phyloP scores from a whole-genome alignment of 1,140 invertebrate species.

The Drosophila kanapiae region DNA sequence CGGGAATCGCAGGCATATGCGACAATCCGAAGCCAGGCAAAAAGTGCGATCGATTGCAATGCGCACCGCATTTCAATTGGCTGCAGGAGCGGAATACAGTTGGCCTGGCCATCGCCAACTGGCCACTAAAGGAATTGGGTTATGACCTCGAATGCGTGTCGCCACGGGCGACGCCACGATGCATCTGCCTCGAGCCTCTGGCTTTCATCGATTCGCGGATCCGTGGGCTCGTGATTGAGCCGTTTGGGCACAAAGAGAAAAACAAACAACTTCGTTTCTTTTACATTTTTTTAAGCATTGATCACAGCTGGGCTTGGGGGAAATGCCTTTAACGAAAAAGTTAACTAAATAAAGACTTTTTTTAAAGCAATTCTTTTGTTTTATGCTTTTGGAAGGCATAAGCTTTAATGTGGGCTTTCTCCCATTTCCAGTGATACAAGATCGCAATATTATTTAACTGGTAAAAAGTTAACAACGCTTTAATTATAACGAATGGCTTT shows the following conservation, averaged over 20 bases:
- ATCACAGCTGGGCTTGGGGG: not conserved
- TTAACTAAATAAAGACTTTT: not conserved
- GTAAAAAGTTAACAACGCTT: too few relatives aligned
- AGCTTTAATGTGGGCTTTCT: not conserved
- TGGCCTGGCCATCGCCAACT: constrained; percentile 56
- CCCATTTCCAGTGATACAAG: not conserved
- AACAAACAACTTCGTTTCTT: constrained; percentile 9
- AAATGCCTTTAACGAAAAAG: constrained; percentile 10
- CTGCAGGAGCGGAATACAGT: constrained; percentile 55
- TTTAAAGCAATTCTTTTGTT: constrained; percentile 21
- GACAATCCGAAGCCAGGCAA: constrained; percentile 63
- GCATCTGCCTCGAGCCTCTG: constrained; percentile 5
- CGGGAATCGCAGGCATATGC: constrained; percentile 27
- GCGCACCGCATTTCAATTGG: constrained; percentile 81
- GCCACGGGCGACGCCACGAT: constrained; percentile 47
- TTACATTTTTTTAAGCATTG: constrained; percentile 11
- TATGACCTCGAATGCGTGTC: constrained; percentile 84
- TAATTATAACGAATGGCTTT: not conserved
- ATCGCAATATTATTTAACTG: not conserved
- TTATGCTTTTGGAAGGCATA: not conserved
- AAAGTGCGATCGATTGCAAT: constrained; percentile 82
- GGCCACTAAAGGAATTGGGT: constrained; percentile 79
- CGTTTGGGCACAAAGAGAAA: constrained; percentile 43
- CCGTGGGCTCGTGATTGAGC: constrained; percentile 61
- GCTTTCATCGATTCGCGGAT: constrained; percentile 15